Evolutionary conservation across 2,888 invertebrate species (phyloP), one percentile per base, ranked within the genome.

Genomic region (Harmothoe impar): DNA sequence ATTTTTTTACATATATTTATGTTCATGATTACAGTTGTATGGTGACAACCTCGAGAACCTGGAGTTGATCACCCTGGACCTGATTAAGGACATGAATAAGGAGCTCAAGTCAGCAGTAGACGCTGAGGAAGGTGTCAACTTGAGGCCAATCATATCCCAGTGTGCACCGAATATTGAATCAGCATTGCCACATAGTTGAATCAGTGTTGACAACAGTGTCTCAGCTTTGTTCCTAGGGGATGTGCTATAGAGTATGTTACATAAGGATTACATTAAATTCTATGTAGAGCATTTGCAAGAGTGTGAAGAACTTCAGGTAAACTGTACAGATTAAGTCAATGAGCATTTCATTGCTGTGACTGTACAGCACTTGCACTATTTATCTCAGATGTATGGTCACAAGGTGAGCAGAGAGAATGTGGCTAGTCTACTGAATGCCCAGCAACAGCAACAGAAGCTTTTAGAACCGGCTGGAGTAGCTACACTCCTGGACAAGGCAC

Each of bases 401-500:
- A 68, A 68, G n/a, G 20, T n/a, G n/a, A 68, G 68, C n/a, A 68
- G n/a, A n/a, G n/a, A 68, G n/a, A n/a, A 68, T 68, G 68, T n/a
- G n/a, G n/a, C 15, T n/a, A 12, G n/a, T 12, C 68, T 68, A n/a
- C 68, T 20, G 15, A 23, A 20, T 12, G 68, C 68, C 15, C 12
- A 12, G 5, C 17, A 68, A 7, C 12, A 68, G n/a, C 5, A n/a
- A 12, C 5, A 12, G 15, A n/a, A 12, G 15, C 17, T n/a, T n/a
- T 7, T 68, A 7, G 68, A 68, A n/a, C 68, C 68, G 12, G 7
- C 68, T 20, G 68, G 68, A 17, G 5, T n/a, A 68, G 17, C 5
- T 12, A n/a, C n/a, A 15, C 15, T 68, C 5, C 68, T 68, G n/a
- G 68, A 68, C n/a, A n/a, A 17, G n/a, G 5, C n/a, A 5, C 68